A percentile compares a stretch with the other conserved stretches of the same genome.
Evolutionary conservation across 1,140 invertebrate species (phyloP).

Genomic region (Tribolium madens): DNA sequence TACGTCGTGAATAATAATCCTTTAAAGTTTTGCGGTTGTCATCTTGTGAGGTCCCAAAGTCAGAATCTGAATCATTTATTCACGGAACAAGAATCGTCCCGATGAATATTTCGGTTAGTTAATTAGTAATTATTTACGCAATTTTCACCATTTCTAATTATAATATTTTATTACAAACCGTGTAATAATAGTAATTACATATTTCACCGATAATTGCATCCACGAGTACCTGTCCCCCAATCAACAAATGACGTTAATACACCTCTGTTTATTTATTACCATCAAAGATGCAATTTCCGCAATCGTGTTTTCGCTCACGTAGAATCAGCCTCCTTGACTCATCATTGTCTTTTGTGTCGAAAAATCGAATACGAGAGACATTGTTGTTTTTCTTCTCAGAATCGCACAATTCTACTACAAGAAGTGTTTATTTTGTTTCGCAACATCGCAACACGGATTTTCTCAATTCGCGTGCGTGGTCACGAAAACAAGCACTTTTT

Average conservation of each 20-base stretch:
- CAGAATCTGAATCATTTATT: too few relatives aligned
- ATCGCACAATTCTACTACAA: neutral
- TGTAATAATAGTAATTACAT: neutral
- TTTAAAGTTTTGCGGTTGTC: neutral
- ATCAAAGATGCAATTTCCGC: neutral
- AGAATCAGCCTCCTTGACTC: neutral
- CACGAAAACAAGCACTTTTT: neutral
- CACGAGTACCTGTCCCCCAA: neutral
- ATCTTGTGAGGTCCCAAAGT: neutral
- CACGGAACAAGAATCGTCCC: too few relatives aligned
- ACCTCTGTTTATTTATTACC: neutral
- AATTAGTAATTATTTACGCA: neutral
- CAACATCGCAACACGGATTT: too few relatives aligned
- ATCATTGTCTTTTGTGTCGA: too few relatives aligned
- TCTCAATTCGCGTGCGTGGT: neutral
- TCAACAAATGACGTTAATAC: neutral
- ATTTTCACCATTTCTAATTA: neutral
- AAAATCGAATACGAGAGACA: neutral
- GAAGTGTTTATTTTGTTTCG: neutral
- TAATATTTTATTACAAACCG: neutral
- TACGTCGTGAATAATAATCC: neutral
- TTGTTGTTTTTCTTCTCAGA: neutral
- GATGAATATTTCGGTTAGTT: neutral
- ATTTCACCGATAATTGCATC: neutral
- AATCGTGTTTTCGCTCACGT: neutral